A percentile compares a stretch with the other conserved stretches of the same genome.
Conservation (phyloP, 2,113 vertebrate species). For the Tragelaphus buxtoni region DNA sequence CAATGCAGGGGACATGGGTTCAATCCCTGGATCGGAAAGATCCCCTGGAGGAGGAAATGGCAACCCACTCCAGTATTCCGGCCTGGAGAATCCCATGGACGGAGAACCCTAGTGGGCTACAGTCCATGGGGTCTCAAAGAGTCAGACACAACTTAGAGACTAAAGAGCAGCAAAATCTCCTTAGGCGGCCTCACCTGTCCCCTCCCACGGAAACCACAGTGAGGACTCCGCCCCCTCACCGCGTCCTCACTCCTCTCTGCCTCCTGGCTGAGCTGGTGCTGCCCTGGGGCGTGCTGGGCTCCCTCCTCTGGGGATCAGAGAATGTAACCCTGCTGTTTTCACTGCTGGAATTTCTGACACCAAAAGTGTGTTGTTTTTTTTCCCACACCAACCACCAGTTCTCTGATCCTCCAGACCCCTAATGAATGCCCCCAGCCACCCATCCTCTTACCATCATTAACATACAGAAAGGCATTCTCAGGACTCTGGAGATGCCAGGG, state of each 20-base stretch:
- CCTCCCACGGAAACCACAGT: fast-evolving
- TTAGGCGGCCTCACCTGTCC: not conserved
- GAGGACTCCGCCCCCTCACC: not conserved
- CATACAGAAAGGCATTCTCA: not conserved
- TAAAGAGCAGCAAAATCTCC: not conserved
- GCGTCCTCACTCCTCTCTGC: not conserved
- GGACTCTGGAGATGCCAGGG: not conserved
- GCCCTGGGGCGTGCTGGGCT: fast-evolving
- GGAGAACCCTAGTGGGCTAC: not conserved
- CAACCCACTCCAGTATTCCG: not conserved
- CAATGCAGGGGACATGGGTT: not conserved
- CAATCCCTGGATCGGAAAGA: not conserved
- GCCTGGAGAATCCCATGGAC: not conserved
- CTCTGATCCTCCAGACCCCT: not conserved
- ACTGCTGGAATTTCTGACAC: not conserved
- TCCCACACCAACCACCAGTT: too few relatives aligned
- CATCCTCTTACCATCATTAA: not conserved
- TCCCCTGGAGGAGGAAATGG: not conserved
- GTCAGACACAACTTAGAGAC: not conserved
- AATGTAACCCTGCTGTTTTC: not conserved
- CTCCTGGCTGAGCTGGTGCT: not conserved
- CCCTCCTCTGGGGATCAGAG: not conserved
- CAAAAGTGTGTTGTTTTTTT: not conserved
- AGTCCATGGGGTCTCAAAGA: not conserved
- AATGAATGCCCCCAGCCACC: not conserved